Conservation (phyloP, 2,113 vertebrate species). For the Xenopus borealis region DNA sequence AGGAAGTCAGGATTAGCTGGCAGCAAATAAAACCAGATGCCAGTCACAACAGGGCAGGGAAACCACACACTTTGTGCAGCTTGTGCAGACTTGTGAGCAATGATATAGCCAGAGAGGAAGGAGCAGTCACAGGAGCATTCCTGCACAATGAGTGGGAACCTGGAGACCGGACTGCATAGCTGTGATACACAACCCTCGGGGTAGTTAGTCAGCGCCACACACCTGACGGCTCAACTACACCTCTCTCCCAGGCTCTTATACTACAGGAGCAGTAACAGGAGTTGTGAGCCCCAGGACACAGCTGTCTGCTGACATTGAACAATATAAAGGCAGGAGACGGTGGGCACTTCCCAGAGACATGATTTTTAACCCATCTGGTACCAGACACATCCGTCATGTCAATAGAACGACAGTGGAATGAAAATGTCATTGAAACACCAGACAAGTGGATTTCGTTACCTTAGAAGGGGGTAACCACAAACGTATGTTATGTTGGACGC, state of each 20-base stretch:
- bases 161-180: not conserved
- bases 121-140: not conserved
- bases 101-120: slow-evolving; percentile 15
- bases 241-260: not conserved
- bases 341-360: too few species aligned
- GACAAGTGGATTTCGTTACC: too few species aligned
- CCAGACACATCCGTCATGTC: too few species aligned
- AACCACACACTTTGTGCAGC: not conserved
- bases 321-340: too few species aligned
- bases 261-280: too few species aligned
- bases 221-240: not conserved
- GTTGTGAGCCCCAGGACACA: too few species aligned
- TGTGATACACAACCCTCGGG: slow-evolving; percentile 10
- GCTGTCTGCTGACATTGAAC: too few species aligned
- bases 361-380: too few species aligned
- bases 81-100: slow-evolving; percentile 29
- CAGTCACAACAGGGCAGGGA: slow-evolving; percentile 35
- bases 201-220: not conserved
- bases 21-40: slow-evolving; percentile 17
- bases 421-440: too few species aligned
- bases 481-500: too few species aligned
- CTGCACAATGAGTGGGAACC: slow-evolving; percentile 6
- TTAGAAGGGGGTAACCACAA: too few species aligned
- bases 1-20: slow-evolving; percentile 36
- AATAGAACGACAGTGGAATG: too few species aligned